Conservation (phyloP, 2,888 invertebrate genomes). For the Lasioglossum oenotherae region DNA sequence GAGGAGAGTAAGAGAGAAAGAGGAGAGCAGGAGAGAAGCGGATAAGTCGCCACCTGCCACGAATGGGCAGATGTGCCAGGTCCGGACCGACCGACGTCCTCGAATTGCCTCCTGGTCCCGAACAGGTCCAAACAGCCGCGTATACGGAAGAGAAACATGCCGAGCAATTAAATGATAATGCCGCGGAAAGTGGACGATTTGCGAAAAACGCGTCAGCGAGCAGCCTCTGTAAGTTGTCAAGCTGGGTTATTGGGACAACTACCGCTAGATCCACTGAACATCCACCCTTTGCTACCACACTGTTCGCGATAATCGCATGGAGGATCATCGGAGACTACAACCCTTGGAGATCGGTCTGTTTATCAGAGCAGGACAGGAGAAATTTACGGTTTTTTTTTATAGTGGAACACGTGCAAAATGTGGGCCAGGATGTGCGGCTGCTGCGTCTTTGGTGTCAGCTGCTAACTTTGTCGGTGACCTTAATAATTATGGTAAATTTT, state of each 20-base stretch:
- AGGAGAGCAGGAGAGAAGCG: constrained; percentile 64
- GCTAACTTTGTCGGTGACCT: background rate
- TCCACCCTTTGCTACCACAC: background rate
- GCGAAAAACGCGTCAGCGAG: background rate
- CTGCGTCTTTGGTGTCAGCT: background rate
- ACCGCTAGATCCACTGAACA: background rate
- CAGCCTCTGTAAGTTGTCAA: background rate
- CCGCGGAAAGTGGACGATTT: constrained; percentile 40
- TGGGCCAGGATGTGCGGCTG: background rate
- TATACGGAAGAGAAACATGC: constrained; percentile 58
- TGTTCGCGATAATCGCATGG: background rate
- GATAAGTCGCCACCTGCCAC: constrained; percentile 82
- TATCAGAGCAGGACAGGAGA: background rate
- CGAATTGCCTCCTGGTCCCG: constrained; percentile 74
- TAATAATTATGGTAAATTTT: background rate
- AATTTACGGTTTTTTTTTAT: background rate
- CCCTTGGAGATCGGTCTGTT: background rate
- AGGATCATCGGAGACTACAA: background rate
- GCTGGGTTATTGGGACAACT: background rate
- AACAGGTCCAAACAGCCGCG: constrained; percentile 52
- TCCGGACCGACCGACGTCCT: constrained; percentile 72
- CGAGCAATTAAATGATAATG: constrained; percentile 62
- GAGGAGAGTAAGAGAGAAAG: constrained; percentile 24
- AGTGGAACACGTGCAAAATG: background rate
- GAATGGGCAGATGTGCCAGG: constrained; percentile 80